These are phyloP conservation scores for Bruchidius siliquastri DNA, from an alignment of 2,888 invertebrate genomes.

Conservation along the genomic window DNA sequence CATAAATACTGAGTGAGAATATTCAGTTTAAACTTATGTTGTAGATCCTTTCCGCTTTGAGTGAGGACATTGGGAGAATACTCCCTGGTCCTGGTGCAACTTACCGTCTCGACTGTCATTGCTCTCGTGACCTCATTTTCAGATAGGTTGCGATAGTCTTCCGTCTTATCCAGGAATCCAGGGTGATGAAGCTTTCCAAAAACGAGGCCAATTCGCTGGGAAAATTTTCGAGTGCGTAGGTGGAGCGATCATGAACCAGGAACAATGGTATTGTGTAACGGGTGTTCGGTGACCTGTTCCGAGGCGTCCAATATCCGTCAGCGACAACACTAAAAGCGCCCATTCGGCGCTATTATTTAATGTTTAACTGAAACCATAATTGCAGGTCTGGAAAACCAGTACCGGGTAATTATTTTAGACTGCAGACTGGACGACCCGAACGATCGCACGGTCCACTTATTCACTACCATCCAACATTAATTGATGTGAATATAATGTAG, in stretches of 20 bases:
- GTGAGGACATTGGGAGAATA: too few relatives aligned
- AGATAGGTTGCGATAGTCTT: too few relatives aligned
- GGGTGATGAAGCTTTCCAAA: too few relatives aligned
- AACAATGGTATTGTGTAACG: neutral
- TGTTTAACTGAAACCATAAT: neutral
- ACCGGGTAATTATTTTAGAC: neutral
- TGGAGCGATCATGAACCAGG: neutral
- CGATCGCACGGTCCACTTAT: neutral
- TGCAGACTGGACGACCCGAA: neutral
- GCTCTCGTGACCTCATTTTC: too few relatives aligned
- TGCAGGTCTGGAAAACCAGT: neutral
- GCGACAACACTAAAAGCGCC: neutral
- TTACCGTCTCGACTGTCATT: too few relatives aligned
- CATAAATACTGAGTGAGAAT: too few relatives aligned
- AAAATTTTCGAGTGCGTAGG: neutral
- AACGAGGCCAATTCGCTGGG: too few relatives aligned
- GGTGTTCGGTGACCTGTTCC: neutral
- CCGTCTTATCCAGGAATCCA: too few relatives aligned
- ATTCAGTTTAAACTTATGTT: too few relatives aligned
- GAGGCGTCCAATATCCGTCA: neutral
- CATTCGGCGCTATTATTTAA: neutral
- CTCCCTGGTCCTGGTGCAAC: too few relatives aligned
- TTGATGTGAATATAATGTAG: neutral
- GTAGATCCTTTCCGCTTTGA: too few relatives aligned
- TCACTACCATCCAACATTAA: neutral